Evolutionary conservation across 2,888 invertebrate genomes (phyloP), one percentile per base, ranked within the genome.

Genomic region (Gryllus longicercus): DNA sequence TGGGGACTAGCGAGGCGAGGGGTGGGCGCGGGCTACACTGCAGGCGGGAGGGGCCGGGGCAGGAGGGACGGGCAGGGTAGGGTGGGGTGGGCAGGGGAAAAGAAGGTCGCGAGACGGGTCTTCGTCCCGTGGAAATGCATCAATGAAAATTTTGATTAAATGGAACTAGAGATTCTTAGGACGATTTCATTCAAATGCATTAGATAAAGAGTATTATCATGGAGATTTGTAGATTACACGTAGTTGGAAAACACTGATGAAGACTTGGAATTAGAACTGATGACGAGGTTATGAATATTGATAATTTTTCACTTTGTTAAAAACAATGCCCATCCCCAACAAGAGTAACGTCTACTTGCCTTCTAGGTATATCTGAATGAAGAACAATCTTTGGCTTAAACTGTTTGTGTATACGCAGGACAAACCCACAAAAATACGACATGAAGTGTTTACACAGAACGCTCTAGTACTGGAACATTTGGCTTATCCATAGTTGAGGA

Each of bases 221-320:
- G 63, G 63, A 63, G 63, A 63, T 63, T 63, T 63, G 63, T 63
- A 63, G 14, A 63, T 63, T 63, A 63, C 63, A 63, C n/a, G 63
- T 63, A 63, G 63, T 63, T 63, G 63, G 63, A 63, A 63, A 63
- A 63, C 63, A 63, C 63, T 63, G 63, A 63, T 63, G 63, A 63
- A 63, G 63, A 63, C 63, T 63, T n/a, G 63, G 63, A 63, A 63
- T 63, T 63, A 63, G 14, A 63, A 63, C 63, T 63, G 63, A 63
- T 63, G 63, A 63, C 63, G 4, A 18, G 63, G 63, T 63, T 63
- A 63, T 63, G 63, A 63, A 63, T 14, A 63, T 63, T 14, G 63
- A 63, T 14, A 63, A 63, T 63, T 63, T 63, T 38, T 38, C 38
- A 38, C 63, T 18, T 63, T 11, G 11, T 63, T 63, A 12, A 63